Conservation (phyloP, 2,888 invertebrate species). For the Drosophila glabriapex region DNA sequence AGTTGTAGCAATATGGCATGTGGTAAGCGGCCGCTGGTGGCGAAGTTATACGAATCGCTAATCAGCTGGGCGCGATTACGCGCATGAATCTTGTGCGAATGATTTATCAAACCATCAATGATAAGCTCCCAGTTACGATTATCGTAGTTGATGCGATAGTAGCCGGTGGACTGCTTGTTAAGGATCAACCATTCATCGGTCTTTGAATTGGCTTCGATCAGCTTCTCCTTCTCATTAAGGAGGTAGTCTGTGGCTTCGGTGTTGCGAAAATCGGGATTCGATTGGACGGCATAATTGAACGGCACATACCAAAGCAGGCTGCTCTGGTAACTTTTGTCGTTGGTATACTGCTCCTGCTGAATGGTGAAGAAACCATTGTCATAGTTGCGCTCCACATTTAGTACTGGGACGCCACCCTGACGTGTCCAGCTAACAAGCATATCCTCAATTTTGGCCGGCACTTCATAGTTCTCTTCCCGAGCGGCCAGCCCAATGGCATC, state of each 20-base stretch:
- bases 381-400: constrained; percentile 87
- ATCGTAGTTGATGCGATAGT: constrained; percentile 91
- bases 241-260: constrained; percentile 79
- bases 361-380: constrained; percentile 85
- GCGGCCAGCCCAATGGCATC: constrained; percentile 72
- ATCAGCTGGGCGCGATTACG: constrained; percentile 94
- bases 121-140: constrained; percentile 89
- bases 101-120: constrained; percentile 87
- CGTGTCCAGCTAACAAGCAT: constrained; percentile 88
- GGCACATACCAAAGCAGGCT: constrained; percentile 81
- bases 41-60: constrained; percentile 89
- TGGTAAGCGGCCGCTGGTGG: constrained; percentile 62
- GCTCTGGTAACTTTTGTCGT: constrained; percentile 47
- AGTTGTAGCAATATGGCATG: constrained; percentile 74
- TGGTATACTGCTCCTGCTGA: constrained; percentile 85
- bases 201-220: constrained; percentile 32
- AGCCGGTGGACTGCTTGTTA: constrained; percentile 84
- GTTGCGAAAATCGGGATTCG: constrained; percentile 78
- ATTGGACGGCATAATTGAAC: constrained; percentile 77
- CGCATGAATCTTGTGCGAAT: constrained; percentile 89
- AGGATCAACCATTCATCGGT: constrained; percentile 81
- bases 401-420: constrained; percentile 88
- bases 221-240: constrained; percentile 28
- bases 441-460: constrained; percentile 86
- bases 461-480: constrained; percentile 57